phyloP scores from a whole-genome alignment of 2,113 vertebrate genomes.

The Catharus bicknelli region DNA sequence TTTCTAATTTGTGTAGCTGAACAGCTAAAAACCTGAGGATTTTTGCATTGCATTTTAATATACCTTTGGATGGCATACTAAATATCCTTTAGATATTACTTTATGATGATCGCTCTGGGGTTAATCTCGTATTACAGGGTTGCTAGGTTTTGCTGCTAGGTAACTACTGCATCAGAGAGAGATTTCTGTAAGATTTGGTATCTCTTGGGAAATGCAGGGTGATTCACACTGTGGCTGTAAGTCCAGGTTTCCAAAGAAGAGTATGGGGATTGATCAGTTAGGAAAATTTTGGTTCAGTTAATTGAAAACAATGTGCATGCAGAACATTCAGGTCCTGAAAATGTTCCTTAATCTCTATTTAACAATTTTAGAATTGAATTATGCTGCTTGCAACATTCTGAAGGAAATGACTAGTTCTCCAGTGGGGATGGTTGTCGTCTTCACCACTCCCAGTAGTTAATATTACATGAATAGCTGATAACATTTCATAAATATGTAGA shows the following conservation, averaged over 20 bases:
- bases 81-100: conserved; percentile 42
- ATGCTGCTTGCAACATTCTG: background rate
- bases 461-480: conserved; percentile 23
- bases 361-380: background rate
- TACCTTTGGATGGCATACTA: conserved; percentile 2
- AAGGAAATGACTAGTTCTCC: background rate
- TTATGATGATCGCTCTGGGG: conserved; percentile 29
- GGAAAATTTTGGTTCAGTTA: background rate
- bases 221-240: conserved; percentile 17
- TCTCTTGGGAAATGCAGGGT: conserved; percentile 33
- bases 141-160: conserved; percentile 83
- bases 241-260: background rate
- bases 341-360: background rate
- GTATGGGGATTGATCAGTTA: background rate
- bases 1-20: background rate
- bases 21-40: background rate
- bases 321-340: conserved; percentile 11
- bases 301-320: background rate
- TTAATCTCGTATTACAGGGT: conserved; percentile 66
- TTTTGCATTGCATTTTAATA: background rate
- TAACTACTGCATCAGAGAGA: conserved; percentile 66
- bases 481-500: conserved; percentile 45
- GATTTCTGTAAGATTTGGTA: conserved; percentile 20
- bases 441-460: conserved; percentile 35
- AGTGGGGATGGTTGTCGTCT: background rate